Evolutionary conservation across 2,113 vertebrate species (phyloP), one percentile per base, ranked within the genome.

Genomic region (Poeciliopsis prolifica): DNA sequence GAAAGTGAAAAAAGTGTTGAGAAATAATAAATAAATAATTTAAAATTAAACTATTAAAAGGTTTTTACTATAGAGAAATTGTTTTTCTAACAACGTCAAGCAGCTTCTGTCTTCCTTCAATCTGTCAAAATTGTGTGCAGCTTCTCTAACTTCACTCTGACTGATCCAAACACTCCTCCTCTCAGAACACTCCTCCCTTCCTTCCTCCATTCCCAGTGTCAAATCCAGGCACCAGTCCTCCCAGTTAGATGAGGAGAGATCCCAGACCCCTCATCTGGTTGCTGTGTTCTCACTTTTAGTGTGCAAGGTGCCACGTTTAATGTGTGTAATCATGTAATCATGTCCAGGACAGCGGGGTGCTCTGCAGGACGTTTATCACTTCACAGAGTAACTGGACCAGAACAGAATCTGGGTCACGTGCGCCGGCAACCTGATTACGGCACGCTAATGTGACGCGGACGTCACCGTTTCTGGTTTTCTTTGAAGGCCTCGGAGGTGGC

Each of bases 371-470:
- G 51, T 70, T 91, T 76, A 91, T 88, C 85, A 81, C 80, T 89
- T 89, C 79, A 89, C 88, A 88, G 78, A 84, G 70, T 70, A 82
- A 77, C 68, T 78, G 58, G 74, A 90, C 87, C 86, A 80, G 83
- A 86, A 85, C 72, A n/a, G 67, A 87, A 84, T 83, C 70, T 73
- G 31, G 81, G 19, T 26, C 71, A 44, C 64, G 44, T 61, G 35
- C 72, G 70, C 58, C 7, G 26, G 64, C 61, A 35, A 15, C 0
- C 70, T 75, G 81, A 89, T 84, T 83, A 82, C 42, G 58, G 72
- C 67, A 66, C 63, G 87, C 87, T 87, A 87, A 89, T 86, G 82
- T 70, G 70, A 70, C 62, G 67, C 5, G 3, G 51, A 31, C 74
- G 61, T 76, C 62, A 22, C 62, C 22, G 62, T 64, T 58, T 58